Evolutionary conservation across 2,888 invertebrate species (phyloP), one percentile per base, ranked within the genome.

Genomic region (Helleia helle): DNA sequence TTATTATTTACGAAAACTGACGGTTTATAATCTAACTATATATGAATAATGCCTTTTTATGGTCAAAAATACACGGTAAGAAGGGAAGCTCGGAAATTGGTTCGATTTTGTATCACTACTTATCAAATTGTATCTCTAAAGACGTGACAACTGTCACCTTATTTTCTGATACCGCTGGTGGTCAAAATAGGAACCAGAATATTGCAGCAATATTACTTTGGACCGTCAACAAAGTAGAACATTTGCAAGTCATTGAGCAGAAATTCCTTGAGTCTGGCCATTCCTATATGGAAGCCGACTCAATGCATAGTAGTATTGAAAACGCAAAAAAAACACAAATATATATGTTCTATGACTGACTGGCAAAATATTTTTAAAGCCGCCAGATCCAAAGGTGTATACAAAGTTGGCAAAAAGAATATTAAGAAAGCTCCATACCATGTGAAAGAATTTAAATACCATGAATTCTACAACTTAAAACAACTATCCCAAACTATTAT

Each of bases 221-320:
- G 13, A n/a, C 37, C n/a, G 14, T 12, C 7, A 18, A 39, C 7
- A 30, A 29, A 11, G 13, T 38, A 26, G n/a, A 12, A 7, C 43
- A 40, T 8, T 24, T 43, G n/a, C 12, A 26, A 13, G 12, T 38
- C 2, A 36, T 44, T 28, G 44, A 44, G 14, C 42, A 43, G 28
- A 46, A 43, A 9, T 46, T 43, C 14, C 13, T 46, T 3, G 44
- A 37, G 15, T 42, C 44, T 6, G 42, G 42, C 4, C 47, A 47
- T 25, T 36, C 15, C 9, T 41, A 44, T 36, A 47, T 44, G 47
- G 47, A 47, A 18, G 44, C 29, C 4, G 47, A 48, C 34, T 31
- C 25, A 7, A 48, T 44, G 43, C 47, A 48, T 26, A 44, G 43
- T 28, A 24, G 36, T 2, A 48, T 48, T 15, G 47, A 44, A 24